Evolutionary conservation across 2,113 vertebrate species (phyloP), one percentile per base, ranked within the genome.

Genomic region (Plotosus lineatus): DNA sequence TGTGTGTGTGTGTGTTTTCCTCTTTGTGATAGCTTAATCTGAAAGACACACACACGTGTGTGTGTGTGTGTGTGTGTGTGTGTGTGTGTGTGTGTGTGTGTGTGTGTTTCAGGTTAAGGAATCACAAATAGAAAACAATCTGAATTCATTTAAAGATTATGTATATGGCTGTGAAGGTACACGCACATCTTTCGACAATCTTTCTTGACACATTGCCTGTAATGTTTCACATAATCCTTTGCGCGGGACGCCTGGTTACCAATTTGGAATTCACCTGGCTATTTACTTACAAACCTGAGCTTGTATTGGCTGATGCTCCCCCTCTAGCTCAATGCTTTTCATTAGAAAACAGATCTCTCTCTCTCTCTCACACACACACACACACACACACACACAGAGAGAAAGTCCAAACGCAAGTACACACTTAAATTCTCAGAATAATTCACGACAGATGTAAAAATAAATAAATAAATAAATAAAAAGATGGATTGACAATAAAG

Each of bases 211-310:
- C 31, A 68, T 6, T 63, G 31, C 1, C 31, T n/a, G n/a, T n/a
- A n/a, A n/a, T n/a, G n/a, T n/a, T n/a, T n/a, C n/a, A n/a, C n/a
- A n/a, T n/a, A n/a, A n/a, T n/a, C n/a, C n/a, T n/a, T n/a, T n/a
- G n/a, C n/a, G n/a, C n/a, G n/a, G 48, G 33, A 50, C 2, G 12
- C 21, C 6, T 56, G 91, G 92, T 94, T 93, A 94, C 93, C 93
- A 94, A 53, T 23, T 10, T 58, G 4, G 55, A 53, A 72, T 84
- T 77, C 15, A 72, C 71, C 44, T 65, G 44, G 50, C 68, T 51
- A n/a, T 68, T 71, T 79, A 48, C 88, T 87, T 88, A 89, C 88
- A 88, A 91, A 91, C 87, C 90, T 89, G 88, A 90, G 53, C 79
- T 86, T 86, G 63, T 76, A 66, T 76, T 55, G 28, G 4, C 69